Percentiles rank a stretch among this genome's conserved stretches.
Evolutionary conservation across 2,888 invertebrate genomes (phyloP).

Genomic region (Tachystola acroxantha): DNA sequence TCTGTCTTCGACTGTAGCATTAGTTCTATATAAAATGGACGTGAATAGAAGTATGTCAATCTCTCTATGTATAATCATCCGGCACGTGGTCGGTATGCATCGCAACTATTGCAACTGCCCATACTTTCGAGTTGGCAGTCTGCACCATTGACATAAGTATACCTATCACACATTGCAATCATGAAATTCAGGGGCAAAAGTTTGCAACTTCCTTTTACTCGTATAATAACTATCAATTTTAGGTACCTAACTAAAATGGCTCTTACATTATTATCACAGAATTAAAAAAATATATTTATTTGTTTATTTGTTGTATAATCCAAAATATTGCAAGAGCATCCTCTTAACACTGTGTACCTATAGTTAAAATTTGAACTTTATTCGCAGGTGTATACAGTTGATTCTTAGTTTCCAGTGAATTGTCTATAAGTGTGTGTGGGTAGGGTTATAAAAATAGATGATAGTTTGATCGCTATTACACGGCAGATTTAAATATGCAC

Average conservation of each 20-base stretch:
- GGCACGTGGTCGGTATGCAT: conserved; percentile 53
- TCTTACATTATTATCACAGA: too few relatives aligned
- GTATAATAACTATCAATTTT: too few relatives aligned
- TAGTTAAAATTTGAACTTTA: conserved; percentile 19
- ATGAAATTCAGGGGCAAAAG: too few relatives aligned
- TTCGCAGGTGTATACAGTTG: conserved; percentile 13
- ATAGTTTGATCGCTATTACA: conserved; percentile 45
- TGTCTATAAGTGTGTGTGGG: conserved; percentile 22
- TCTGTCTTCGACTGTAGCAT: too few relatives aligned
- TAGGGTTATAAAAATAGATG: conserved; percentile 42
- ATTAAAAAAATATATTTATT: too few relatives aligned
- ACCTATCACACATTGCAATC: conserved; percentile 5
- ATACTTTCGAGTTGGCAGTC: conserved; percentile 46
- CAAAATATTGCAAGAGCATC: too few relatives aligned
- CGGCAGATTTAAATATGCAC: conserved; percentile 55
- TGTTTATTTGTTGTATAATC: too few relatives aligned
- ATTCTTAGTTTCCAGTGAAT: conserved; percentile 11
- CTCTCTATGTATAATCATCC: conserved; percentile 30
- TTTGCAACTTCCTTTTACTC: too few relatives aligned
- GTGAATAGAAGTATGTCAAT: too few relatives aligned
- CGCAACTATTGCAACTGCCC: conserved; percentile 7
- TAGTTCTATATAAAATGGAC: too few relatives aligned
- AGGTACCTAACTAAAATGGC: too few relatives aligned
- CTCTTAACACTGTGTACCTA: conserved; percentile 7
- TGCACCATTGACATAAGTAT: conserved; percentile 36